phyloP scores from a whole-genome alignment of 2,888 invertebrate genomes.

The Drosophila melanosoma region DNA sequence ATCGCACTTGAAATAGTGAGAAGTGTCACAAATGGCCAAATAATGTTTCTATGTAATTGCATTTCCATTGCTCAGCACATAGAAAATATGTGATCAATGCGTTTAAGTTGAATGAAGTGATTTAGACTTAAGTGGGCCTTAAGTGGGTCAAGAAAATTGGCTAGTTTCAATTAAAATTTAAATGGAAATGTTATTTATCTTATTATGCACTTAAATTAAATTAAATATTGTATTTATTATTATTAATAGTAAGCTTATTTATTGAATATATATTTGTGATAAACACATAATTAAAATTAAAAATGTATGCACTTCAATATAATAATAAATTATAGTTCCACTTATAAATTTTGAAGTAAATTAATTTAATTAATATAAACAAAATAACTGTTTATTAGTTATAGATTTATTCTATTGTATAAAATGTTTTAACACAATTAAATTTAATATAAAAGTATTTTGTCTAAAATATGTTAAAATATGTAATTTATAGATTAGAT shows the following conservation, averaged over 20 bases:
- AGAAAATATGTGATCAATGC: not conserved
- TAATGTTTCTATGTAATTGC: slow-evolving; percentile 4
- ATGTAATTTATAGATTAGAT: not conserved
- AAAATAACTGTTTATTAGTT: not conserved
- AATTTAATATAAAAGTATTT: not conserved
- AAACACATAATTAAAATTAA: not conserved
- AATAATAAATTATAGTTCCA: not conserved
- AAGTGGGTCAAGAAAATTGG: not conserved
- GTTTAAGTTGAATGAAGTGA: not conserved
- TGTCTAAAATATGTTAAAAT: not conserved
- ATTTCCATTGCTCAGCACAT: not conserved
- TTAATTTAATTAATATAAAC: not conserved
- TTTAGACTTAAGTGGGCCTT: not conserved
- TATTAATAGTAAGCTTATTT: not conserved
- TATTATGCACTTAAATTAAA: not conserved
- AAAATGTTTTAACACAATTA: not conserved
- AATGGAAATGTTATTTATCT: not conserved
- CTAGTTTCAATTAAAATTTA: not conserved
- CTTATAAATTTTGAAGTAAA: not conserved
- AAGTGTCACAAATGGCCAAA: slow-evolving; percentile 23
- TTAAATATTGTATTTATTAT: not conserved
- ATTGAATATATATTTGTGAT: not conserved
- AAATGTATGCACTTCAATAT: not conserved
- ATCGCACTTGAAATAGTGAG: slow-evolving; percentile 27
- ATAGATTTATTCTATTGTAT: not conserved